Evolutionary conservation across 2,113 vertebrate genomes (phyloP).

Genomic region (Percopsis transmontana): DNA sequence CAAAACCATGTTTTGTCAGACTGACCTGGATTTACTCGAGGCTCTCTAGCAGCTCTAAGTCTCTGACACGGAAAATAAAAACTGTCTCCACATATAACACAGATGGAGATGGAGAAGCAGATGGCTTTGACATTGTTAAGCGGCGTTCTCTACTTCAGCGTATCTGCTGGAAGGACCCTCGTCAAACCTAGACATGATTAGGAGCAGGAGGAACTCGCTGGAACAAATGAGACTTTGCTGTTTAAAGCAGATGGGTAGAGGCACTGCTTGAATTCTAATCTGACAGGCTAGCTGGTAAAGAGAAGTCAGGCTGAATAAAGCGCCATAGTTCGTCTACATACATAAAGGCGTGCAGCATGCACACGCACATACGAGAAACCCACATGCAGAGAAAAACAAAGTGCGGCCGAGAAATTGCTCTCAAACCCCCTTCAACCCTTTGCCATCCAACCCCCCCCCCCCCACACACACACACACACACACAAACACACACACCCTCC

Average conservation of each 20-base stretch:
- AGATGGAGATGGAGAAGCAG: constrained; percentile 58
- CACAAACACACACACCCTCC: not conserved
- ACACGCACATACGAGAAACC: not conserved
- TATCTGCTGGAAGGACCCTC: constrained; percentile 54
- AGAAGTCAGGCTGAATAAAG: constrained; percentile 32
- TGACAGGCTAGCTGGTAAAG: constrained; percentile 9
- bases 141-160: constrained; percentile 31
- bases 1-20: constrained; percentile 73
- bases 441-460: constrained; percentile 23
- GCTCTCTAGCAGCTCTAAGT: constrained; percentile 52
- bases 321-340: constrained; percentile 19
- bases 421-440: not conserved
- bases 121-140: constrained; percentile 57
- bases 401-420: constrained; percentile 15
- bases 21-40: constrained; percentile 74
- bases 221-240: constrained; percentile 32
- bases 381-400: constrained; percentile 19
- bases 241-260: constrained; percentile 51
- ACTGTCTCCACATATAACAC: constrained; percentile 50
- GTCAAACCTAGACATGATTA: constrained; percentile 58
- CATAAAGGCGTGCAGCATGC: not conserved
- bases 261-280: constrained; percentile 50
- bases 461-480: constrained; percentile 30
- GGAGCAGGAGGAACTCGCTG: constrained; percentile 31
- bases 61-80: constrained; percentile 44